Base-by-base conservation (phyloP, 2,797 vertebrate species). In the Menidia menidia region DNA sequence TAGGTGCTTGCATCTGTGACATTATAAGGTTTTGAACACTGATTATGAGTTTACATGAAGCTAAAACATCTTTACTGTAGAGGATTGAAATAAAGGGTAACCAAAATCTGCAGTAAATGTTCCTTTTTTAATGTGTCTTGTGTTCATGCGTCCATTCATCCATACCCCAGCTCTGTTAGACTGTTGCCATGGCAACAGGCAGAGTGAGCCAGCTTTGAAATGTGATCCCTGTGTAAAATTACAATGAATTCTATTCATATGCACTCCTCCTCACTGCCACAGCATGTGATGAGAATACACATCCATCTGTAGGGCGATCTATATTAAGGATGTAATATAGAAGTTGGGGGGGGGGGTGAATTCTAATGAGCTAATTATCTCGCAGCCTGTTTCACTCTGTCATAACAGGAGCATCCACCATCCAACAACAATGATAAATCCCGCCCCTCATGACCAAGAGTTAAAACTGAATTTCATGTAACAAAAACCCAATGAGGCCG, bases 131-230 rank as follows among this genome's bases (percentile, higher is more conserved):
- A 43, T 72, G 50, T 77, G 45, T 62, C 58, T 25, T 25, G 25
- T 60, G 50, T 77, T 61, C 64, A 64, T 56, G 59, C 70, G 73
- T 64, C 77, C 81, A 75, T 84, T 77, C 81, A 76, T 83, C 67
- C 53, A 35, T 44, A 59, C 68, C 56, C 71, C 56, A 32, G 52
- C 80, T 73, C 73, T 83, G 84, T 85, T 86, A 90, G 76, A 86
- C 68, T 88, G 92, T 94, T 93, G 80, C 89, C 65, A 88, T 90
- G 85, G 93, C 80, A 90, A 94, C 91, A 77, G 73, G 57, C 59
- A 73, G 83, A 85, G 73, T 31, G 74, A 89, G 85, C 82, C 75
- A 76, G 81, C 78, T 89, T 77, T 85, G 79, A 85, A 89, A 90
- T 78, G 86, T 56, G 62, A 81, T 73, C 89, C 70, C 64, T 67